Base-by-base conservation (phyloP, 2,888 invertebrate genomes). In the Sympetrum striolatum region DNA sequence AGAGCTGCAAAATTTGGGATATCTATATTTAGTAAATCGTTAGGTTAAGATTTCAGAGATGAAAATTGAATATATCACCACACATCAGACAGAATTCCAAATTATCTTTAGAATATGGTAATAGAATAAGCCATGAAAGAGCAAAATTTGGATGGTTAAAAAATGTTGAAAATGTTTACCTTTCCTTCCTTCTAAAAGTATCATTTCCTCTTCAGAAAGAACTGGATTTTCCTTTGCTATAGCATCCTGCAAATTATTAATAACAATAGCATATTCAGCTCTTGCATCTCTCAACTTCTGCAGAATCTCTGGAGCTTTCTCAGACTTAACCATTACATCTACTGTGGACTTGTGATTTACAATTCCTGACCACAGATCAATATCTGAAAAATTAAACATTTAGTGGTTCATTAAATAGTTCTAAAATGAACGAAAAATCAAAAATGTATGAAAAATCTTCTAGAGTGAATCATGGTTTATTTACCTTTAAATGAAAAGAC, bases 221-320 rank as follows among this genome's bases (percentile, higher is more conserved):
- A 95, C 95, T 81, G 97, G 97, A 94, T 98, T 98, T 94, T 98
- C 98, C 91, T 95, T 95, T 92, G 97, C 96, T 91, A 98, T 98
- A 86, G 96, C 96, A 92, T 95, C 95, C 93, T 98, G 97, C 90
- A 98, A 93, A 94, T 98, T 96, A 90, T 96, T 95, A 92, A 98
- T 97, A 81, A 97, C 94, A n/a, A 98, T 94, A 90, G 96, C 95
- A 93, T 95, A 97, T 37, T 95, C 93, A 91, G 98, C 95, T 90
- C 96, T 95, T 91, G 96, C 95, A 73, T 95, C 94, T 90, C 94
- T 94, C 60, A 98, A 95, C 90, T 95, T 94, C 90, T 95, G 94
- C 90, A 96, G 95, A 2, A 97, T 96, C 91, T 95, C 95, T 82
- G 95, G 94, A 90, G 97, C 93, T n/a, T 95, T 95, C 86, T 95